These are phyloP conservation scores for Tiaroga cobitis DNA, from an alignment of 2,797 vertebrate genomes.

Conservation along the genomic window DNA sequence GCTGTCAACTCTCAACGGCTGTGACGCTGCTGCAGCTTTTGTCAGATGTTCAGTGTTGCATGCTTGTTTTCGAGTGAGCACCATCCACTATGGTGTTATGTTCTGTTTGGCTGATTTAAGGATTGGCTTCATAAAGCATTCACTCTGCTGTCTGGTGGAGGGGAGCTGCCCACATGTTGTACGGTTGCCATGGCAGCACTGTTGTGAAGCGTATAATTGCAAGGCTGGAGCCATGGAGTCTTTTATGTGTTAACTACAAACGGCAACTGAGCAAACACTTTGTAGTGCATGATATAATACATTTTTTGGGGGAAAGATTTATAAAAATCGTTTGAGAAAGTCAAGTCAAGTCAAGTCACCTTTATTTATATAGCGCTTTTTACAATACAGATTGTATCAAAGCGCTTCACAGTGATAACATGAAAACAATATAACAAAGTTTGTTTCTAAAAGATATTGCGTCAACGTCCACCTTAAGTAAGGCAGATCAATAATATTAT, in stretches of 20 bases:
- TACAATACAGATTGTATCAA: too few relatives aligned
- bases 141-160: neutral
- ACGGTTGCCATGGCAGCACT: constrained; percentile 48
- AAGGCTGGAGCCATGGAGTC: constrained; percentile 17
- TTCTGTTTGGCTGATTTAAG: constrained; percentile 22
- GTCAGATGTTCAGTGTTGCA: constrained; percentile 28
- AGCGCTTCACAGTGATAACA: too few relatives aligned
- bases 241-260: neutral
- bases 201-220: constrained; percentile 23
- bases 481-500: too few relatives aligned
- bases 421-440: too few relatives aligned
- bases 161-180: constrained; percentile 11
- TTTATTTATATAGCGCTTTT: too few relatives aligned
- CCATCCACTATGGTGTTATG: neutral
- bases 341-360: too few relatives aligned
- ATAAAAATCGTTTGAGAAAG: neutral
- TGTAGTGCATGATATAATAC: neutral
- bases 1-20: neutral
- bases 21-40: constrained; percentile 12
- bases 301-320: too few relatives aligned
- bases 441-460: too few relatives aligned
- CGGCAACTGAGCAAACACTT: neutral
- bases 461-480: too few relatives aligned
- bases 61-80: neutral
- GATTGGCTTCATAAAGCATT: constrained; percentile 26